A percentile compares a stretch with the other conserved stretches of the same genome.
These are phyloP conservation scores for Bombus pascuorum DNA, from an alignment of 1,140 invertebrate genomes.

Conservation along the genomic window DNA sequence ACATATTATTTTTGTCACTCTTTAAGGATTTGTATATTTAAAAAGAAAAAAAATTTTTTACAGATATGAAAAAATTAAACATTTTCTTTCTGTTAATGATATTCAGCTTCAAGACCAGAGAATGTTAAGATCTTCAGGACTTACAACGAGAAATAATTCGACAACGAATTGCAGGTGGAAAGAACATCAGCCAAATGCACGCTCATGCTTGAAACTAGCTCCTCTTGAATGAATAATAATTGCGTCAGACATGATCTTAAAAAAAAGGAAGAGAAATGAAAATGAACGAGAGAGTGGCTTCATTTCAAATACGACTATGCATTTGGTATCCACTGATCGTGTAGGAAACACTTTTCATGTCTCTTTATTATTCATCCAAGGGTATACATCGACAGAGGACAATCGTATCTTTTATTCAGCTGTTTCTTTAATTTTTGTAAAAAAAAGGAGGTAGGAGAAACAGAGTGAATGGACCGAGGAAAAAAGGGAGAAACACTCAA, in stretches of 20 bases:
- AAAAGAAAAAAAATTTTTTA: background rate
- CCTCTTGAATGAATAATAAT: constrained; percentile 81
- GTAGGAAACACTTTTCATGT: constrained; percentile 67
- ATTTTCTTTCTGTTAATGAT: background rate
- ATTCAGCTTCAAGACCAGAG: background rate
- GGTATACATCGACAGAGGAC: constrained; percentile 65
- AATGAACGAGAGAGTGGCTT: constrained; percentile 28
- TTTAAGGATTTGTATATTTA: background rate
- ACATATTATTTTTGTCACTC: background rate
- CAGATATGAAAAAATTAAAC: background rate
- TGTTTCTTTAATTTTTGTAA: constrained; percentile 22
- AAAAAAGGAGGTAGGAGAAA: constrained; percentile 29
- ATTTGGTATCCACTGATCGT: constrained; percentile 70
- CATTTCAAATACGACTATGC: constrained; percentile 79
- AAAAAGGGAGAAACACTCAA: constrained; percentile 9
- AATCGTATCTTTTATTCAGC: constrained; percentile 31
- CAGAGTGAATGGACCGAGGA: background rate
- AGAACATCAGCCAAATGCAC: constrained; percentile 77
- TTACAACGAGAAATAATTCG: background rate
- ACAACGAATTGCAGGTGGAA: constrained; percentile 20
- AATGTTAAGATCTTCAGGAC: background rate
- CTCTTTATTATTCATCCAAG: constrained; percentile 82
- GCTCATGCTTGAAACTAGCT: constrained; percentile 73
- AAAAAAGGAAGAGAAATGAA: constrained; percentile 8
- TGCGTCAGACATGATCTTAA: constrained; percentile 52